Conservation (phyloP, 2,888 invertebrate species). For the Lissocephala sabroskyi region DNA sequence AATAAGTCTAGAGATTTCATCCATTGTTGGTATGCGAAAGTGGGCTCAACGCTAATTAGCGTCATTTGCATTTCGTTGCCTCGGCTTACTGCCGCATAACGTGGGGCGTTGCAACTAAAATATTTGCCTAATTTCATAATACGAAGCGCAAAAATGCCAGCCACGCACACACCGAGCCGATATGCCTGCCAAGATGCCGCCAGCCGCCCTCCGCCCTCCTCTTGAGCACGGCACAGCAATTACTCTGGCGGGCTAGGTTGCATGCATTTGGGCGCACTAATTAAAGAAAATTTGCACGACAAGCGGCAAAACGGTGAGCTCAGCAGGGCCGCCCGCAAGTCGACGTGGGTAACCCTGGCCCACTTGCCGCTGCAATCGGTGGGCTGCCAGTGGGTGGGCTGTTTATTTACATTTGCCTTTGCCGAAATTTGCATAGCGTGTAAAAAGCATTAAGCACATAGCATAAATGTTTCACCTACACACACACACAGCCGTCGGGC, state of each 20-base stretch:
- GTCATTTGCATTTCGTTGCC: slow-evolving; percentile 5
- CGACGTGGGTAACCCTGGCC: neutral
- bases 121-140: slow-evolving; percentile 35
- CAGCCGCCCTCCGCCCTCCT: slow-evolving; percentile 30
- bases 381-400: neutral
- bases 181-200: too few relatives aligned
- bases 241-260: slow-evolving; percentile 29
- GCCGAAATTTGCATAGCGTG: too few relatives aligned
- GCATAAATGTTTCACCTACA: too few relatives aligned
- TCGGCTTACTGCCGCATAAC: slow-evolving; percentile 23
- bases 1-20: too few relatives aligned
- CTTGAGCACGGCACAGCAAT: slow-evolving; percentile 29
- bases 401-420: too few relatives aligned
- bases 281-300: slow-evolving; percentile 46
- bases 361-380: neutral
- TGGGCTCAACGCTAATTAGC: slow-evolving; percentile 28
- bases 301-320: slow-evolving; percentile 16
- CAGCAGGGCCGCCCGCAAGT: too few relatives aligned
- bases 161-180: neutral
- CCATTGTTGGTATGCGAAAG: neutral
- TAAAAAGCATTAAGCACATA: too few relatives aligned
- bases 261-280: slow-evolving; percentile 46
- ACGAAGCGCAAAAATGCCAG: slow-evolving; percentile 17
- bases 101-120: slow-evolving; percentile 27
- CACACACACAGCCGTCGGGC: too few relatives aligned